phyloP scores from a whole-genome alignment of 2,888 invertebrate genomes.

The Amblyjoppa proteus region DNA sequence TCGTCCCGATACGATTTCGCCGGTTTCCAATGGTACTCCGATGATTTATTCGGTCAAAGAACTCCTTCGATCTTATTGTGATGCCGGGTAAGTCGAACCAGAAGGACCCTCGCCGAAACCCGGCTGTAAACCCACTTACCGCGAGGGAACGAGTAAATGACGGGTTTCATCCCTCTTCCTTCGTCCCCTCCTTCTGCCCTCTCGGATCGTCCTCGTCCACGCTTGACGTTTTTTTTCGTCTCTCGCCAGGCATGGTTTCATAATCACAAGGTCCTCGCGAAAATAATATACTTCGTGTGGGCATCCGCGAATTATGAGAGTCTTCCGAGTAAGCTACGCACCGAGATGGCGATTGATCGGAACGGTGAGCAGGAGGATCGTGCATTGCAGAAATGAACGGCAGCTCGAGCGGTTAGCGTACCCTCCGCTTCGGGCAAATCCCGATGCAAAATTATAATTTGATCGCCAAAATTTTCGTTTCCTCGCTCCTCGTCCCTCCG shows the following conservation, averaged over 20 bases:
- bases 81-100: slow-evolving; percentile 41
- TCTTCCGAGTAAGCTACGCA: slow-evolving; percentile 74
- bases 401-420: slow-evolving; percentile 43
- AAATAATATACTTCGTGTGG: slow-evolving; percentile 76
- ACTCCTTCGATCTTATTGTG: slow-evolving; percentile 47
- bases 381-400: slow-evolving; percentile 51
- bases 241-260: slow-evolving; percentile 55
- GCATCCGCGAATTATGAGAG: slow-evolving; percentile 78
- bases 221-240: slow-evolving; percentile 27
- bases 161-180: slow-evolving; percentile 72
- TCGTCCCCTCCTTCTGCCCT: slow-evolving; percentile 62
- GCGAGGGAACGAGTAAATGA: slow-evolving; percentile 76
- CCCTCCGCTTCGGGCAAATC: slow-evolving; percentile 58
- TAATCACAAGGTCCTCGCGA: slow-evolving; percentile 72
- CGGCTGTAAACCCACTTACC: slow-evolving; percentile 70
- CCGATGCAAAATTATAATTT: slow-evolving; percentile 66
- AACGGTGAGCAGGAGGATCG: slow-evolving; percentile 51
- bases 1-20: neutral
- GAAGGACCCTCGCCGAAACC: slow-evolving; percentile 71
- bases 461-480: slow-evolving; percentile 60
- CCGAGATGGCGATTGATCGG: slow-evolving; percentile 77
- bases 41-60: slow-evolving; percentile 39
- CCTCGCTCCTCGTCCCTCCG: neutral
- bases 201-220: slow-evolving; percentile 37
- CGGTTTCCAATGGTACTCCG: neutral